Evolutionary conservation across 2,797 vertebrate genomes (phyloP).

Genomic region (Coracias cyanogaster): DNA sequence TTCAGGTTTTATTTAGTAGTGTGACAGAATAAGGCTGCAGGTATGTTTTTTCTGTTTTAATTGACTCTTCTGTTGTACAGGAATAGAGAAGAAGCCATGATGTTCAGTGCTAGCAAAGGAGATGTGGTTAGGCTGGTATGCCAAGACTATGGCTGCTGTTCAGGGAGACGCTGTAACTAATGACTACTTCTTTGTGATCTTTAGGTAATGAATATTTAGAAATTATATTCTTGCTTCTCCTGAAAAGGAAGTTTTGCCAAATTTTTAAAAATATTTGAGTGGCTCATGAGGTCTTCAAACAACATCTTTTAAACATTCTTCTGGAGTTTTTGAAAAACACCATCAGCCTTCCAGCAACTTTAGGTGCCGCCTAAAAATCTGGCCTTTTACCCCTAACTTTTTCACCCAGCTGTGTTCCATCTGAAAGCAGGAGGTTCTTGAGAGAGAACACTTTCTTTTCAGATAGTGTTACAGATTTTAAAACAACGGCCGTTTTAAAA

Average conservation of each 20-base stretch:
- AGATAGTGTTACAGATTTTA: neutral
- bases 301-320: neutral
- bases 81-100: slow-evolving; percentile 71
- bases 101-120: slow-evolving; percentile 70
- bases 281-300: neutral
- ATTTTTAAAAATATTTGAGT: neutral
- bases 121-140: slow-evolving; percentile 50
- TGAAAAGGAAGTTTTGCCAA: neutral
- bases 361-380: neutral
- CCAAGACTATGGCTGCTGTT: slow-evolving; percentile 58
- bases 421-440: neutral
- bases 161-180: slow-evolving; percentile 76
- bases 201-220: slow-evolving; percentile 64
- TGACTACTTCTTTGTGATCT: slow-evolving; percentile 79
- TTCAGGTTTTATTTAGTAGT: neutral
- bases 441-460: neutral
- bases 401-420: neutral
- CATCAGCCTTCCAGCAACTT: neutral
- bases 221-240: neutral
- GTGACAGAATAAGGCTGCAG: neutral
- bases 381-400: neutral
- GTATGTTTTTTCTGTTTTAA: neutral
- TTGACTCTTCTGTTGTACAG: slow-evolving; percentile 42
- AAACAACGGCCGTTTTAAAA: neutral
- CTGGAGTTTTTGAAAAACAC: neutral